A percentile compares a stretch with the other conserved stretches of the same genome.
Conservation (phyloP, 2,113 vertebrate genomes). For the Tylochromis polylepis region DNA sequence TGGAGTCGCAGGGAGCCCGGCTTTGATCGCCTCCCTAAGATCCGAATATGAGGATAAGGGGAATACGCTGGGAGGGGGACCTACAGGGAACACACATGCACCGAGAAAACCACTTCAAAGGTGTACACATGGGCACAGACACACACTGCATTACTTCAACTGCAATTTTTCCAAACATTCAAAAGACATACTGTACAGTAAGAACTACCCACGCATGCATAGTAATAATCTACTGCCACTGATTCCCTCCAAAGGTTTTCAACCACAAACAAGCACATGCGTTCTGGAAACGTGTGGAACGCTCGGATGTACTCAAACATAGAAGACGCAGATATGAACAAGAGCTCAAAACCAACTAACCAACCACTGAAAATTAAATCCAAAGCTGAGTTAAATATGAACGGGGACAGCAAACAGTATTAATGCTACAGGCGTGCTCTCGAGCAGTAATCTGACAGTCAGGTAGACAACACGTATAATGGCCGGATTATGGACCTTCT, state of each 20-base stretch:
- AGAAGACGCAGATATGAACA: neutral
- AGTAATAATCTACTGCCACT: constrained; percentile 15
- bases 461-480: constrained; percentile 1
- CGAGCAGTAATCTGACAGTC: neutral
- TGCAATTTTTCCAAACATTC: neutral
- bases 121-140: neutral
- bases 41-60: neutral
- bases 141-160: neutral
- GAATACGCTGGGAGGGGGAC: constrained; percentile 10
- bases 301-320: neutral
- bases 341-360: neutral
- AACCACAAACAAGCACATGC: neutral
- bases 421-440: neutral
- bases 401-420: neutral
- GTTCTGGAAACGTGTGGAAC: neutral
- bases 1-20: neutral
- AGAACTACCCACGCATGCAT: constrained; percentile 20
- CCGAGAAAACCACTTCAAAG: constrained; percentile 21
- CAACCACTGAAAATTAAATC: neutral
- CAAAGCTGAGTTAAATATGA: neutral
- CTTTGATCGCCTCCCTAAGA: constrained; percentile 37
- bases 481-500: constrained; percentile 1
- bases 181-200: neutral
- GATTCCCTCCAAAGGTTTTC: neutral
- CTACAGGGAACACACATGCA: constrained; percentile 6